A percentile compares a stretch with the other conserved stretches of the same genome.
phyloP scores from a whole-genome alignment of 2,113 vertebrate species.

The Oryzias melastigma region DNA sequence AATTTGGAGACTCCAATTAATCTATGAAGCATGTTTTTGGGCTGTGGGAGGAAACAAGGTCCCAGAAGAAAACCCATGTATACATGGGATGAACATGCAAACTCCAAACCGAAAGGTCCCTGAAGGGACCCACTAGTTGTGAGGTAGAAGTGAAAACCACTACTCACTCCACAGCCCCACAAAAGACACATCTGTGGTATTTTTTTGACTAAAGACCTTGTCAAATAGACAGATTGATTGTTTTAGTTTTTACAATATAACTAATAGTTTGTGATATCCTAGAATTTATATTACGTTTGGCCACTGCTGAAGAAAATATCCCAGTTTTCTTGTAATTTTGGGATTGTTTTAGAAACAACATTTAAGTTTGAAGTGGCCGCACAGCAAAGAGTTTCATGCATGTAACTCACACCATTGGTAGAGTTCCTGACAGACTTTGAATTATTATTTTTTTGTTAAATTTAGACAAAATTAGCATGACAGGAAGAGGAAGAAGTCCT shows the following conservation, averaged over 20 bases:
- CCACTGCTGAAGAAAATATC: background rate
- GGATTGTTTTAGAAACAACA: conserved; percentile 6
- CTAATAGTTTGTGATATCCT: background rate
- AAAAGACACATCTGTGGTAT: too few relatives aligned
- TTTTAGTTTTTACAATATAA: too few relatives aligned
- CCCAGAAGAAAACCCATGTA: background rate
- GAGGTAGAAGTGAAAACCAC: background rate
- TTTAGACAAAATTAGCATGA: too few relatives aligned
- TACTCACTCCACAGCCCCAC: background rate
- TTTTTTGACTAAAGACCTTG: too few relatives aligned
- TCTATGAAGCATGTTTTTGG: too few relatives aligned
- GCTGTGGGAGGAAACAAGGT: too few relatives aligned
- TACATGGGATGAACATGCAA: too few relatives aligned
- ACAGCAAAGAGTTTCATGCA: background rate
- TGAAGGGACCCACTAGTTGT: background rate
- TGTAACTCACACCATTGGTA: background rate
- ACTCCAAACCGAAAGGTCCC: too few relatives aligned
- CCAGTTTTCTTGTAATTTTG: conserved; percentile 4
- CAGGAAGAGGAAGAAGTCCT: too few relatives aligned
- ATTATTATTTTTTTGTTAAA: background rate
- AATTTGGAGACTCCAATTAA: too few relatives aligned
- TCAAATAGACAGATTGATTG: too few relatives aligned
- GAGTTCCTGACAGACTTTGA: conserved; percentile 1
- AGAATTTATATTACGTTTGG: background rate
- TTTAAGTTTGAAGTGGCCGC: background rate